Percentiles rank a stretch among this genome's conserved stretches.
These are phyloP conservation scores for Hirtodrosophila confusa DNA, from an alignment of 2,888 invertebrate genomes.

Conservation along the genomic window DNA sequence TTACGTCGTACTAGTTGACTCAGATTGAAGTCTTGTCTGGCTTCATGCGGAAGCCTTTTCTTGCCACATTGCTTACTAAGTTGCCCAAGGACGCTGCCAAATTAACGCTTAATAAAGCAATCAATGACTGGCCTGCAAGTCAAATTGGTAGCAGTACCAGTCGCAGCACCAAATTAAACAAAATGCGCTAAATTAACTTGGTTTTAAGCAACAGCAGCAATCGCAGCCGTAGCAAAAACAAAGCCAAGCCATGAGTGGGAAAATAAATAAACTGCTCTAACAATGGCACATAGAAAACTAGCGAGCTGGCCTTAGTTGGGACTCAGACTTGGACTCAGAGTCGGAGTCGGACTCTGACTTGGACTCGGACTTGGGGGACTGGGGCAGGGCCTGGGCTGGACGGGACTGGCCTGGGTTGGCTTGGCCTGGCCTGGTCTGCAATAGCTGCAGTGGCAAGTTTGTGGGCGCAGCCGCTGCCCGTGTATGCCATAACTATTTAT, in stretches of 20 bases:
- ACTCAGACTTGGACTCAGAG: conserved; percentile 9
- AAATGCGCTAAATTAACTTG: conserved; percentile 78
- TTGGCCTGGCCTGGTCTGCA: conserved; percentile 20
- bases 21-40: conserved; percentile 6
- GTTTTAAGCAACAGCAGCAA: conserved; percentile 45
- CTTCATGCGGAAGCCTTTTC: conserved; percentile 60
- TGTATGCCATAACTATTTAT: conserved; percentile 81
- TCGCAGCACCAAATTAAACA: conserved; percentile 64
- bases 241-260: conserved; percentile 67
- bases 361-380: conserved; percentile 37
- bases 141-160: conserved; percentile 67
- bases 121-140: conserved; percentile 71
- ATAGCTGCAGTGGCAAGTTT: conserved; percentile 62
- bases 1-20: conserved; percentile 21
- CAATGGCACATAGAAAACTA: conserved; percentile 63
- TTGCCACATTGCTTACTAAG: conserved; percentile 32
- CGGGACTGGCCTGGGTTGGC: conserved; percentile 21
- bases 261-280: conserved; percentile 74
- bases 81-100: conserved; percentile 68
- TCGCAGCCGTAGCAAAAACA: conserved; percentile 27
- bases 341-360: conserved; percentile 28
- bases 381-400: conserved; percentile 26
- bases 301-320: conserved; percentile 15
- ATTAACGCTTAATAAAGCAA: conserved; percentile 79
- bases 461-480: conserved; percentile 78